phyloP scores from a whole-genome alignment of 2,113 vertebrate species.

The Cyanoliseus patagonus region DNA sequence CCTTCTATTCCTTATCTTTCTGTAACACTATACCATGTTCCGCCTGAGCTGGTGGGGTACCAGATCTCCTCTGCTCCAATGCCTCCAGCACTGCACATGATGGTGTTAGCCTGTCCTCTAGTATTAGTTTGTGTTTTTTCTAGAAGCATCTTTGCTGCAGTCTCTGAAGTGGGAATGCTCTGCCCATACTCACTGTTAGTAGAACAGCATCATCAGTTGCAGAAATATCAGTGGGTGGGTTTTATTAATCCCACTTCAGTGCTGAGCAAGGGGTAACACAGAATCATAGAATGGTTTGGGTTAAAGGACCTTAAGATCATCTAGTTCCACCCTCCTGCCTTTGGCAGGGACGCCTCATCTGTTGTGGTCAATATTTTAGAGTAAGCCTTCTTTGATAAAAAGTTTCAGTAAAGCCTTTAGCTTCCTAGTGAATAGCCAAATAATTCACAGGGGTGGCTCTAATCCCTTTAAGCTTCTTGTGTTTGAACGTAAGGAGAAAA shows the following conservation, averaged over 20 bases:
- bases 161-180: not conserved
- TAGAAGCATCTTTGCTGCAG: not conserved
- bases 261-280: not conserved
- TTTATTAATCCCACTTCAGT: not conserved
- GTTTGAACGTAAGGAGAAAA: not conserved
- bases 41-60: not conserved
- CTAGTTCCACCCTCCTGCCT: no score
- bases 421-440: not conserved
- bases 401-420: slow-evolving; percentile 29
- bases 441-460: not conserved
- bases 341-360: not conserved
- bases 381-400: slow-evolving; percentile 7
- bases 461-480: not conserved
- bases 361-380: slow-evolving; percentile 34
- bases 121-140: not conserved
- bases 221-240: not conserved
- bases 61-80: not conserved
- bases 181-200: not conserved
- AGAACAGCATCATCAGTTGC: not conserved
- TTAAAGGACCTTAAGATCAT: no score
- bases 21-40: not conserved
- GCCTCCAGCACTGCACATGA: not conserved
- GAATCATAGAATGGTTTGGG: no score
- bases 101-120: not conserved
- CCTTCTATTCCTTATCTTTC: not conserved